Evolutionary conservation across 1,140 invertebrate genomes (phyloP).

Genomic region (Elymnias hypermnestra): DNA sequence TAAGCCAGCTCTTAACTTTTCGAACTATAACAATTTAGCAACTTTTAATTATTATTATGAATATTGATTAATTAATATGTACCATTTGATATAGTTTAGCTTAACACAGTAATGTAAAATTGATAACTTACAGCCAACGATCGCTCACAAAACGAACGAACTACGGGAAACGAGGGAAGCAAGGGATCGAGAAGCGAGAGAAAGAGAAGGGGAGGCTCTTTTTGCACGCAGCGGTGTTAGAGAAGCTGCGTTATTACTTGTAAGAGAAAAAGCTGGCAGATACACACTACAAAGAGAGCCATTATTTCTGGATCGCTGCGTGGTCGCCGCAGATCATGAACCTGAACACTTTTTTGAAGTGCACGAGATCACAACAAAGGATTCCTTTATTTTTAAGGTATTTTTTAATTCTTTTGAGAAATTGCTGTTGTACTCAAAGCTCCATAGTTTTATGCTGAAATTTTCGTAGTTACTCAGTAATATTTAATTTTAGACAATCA

Average conservation of each 20-base stretch:
- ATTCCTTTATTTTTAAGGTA: conserved; percentile 96
- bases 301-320: conserved; percentile 91
- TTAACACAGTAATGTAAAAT: too few species aligned
- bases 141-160: conserved; percentile 67
- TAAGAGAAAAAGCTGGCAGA: conserved; percentile 93
- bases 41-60: too few species aligned
- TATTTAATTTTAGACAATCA: too few species aligned
- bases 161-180: conserved; percentile 64
- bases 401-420: too few species aligned
- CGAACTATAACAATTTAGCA: neutral
- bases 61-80: too few species aligned
- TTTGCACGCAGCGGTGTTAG: conserved; percentile 83
- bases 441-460: too few species aligned
- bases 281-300: conserved; percentile 92
- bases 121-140: conserved; percentile 58
- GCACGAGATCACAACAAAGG: conserved; percentile 93
- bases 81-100: too few species aligned
- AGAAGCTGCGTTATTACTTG: conserved; percentile 90
- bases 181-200: conserved; percentile 56
- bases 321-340: conserved; percentile 91
- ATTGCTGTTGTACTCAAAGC: too few species aligned
- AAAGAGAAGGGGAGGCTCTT: conserved; percentile 65
- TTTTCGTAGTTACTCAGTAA: too few species aligned
- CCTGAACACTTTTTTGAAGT: conserved; percentile 96
- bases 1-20: neutral